phyloP scores from a whole-genome alignment of 2,113 vertebrate species.

The Acrocephalus arundinaceus region DNA sequence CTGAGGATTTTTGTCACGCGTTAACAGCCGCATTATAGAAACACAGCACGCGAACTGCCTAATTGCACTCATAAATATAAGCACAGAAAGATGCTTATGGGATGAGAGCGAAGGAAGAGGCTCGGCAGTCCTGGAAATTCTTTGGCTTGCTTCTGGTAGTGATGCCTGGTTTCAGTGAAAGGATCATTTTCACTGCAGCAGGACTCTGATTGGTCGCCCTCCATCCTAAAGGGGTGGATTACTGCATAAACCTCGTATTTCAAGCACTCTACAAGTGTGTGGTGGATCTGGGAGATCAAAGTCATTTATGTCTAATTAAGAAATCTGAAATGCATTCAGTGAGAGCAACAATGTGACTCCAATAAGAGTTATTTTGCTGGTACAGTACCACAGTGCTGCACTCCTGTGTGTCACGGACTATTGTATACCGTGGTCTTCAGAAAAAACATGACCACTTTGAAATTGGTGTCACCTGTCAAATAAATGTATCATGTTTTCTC shows the following conservation, averaged over 20 bases:
- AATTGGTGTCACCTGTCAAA: not conserved
- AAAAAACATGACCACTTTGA: not conserved
- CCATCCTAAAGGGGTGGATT: constrained; percentile 14
- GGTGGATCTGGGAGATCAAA: not conserved
- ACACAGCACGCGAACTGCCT: not conserved
- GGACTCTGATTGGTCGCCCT: not conserved
- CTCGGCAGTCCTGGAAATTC: not conserved
- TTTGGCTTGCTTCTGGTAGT: not conserved
- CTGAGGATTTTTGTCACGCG: not conserved
- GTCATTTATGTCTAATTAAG: not conserved
- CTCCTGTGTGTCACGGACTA: not conserved
- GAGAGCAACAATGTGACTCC: not conserved
- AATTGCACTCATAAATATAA: not conserved
- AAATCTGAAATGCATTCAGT: not conserved
- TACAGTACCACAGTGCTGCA: not conserved
- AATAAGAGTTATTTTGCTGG: not conserved
- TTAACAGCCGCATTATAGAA: not conserved
- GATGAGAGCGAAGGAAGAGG: not conserved
- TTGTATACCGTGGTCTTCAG: not conserved
- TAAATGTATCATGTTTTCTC: not conserved
- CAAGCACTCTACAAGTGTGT: not conserved
- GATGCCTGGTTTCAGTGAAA: not conserved
- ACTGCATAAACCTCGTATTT: not conserved
- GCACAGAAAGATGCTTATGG: not conserved
- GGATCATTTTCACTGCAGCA: constrained; percentile 49